Conservation (phyloP, 2,888 invertebrate genomes). For the Orthosia cruda region DNA sequence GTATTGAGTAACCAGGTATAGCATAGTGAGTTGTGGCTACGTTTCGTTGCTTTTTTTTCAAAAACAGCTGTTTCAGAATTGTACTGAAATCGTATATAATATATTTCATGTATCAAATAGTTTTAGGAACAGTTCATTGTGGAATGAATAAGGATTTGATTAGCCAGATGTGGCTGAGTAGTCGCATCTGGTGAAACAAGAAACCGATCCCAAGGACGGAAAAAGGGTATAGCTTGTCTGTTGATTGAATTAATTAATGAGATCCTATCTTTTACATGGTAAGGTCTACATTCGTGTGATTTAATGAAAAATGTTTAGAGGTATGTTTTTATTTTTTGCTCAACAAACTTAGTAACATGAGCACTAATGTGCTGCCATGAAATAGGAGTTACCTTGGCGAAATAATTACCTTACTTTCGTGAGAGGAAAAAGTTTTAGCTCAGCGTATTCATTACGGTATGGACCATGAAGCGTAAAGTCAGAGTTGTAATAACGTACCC, state of each 20-base stretch:
- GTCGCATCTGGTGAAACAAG: constrained; percentile 57
- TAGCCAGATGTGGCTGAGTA: constrained; percentile 23
- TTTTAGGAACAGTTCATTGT: constrained; percentile 14
- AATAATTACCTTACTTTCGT: constrained; percentile 82
- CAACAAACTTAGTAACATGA: constrained; percentile 82
- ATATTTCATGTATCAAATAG: constrained; percentile 3
- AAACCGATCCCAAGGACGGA: constrained; percentile 10
- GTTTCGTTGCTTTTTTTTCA: no score
- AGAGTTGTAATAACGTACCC: constrained; percentile 21
- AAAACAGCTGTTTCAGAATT: background rate
- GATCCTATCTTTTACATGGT: background rate
- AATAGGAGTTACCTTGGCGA: constrained; percentile 76
- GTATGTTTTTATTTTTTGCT: constrained; percentile 79
- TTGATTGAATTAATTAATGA: constrained; percentile 37
- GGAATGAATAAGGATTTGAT: constrained; percentile 23
- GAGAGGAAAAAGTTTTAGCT: constrained; percentile 72
- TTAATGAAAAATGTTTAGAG: background rate
- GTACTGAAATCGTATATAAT: background rate
- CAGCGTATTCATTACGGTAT: constrained; percentile 69
- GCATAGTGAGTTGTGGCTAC: constrained; percentile 50
- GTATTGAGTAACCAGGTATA: constrained; percentile 68
- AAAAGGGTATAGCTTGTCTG: constrained; percentile 14
- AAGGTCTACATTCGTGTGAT: background rate
- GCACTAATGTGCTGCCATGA: constrained; percentile 79
- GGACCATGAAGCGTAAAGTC: constrained; percentile 39